Percentiles rank a stretch among this genome's conserved stretches.
These are phyloP conservation scores for Zaprionus bogoriensis DNA, from an alignment of 2,888 invertebrate genomes.

Conservation along the genomic window DNA sequence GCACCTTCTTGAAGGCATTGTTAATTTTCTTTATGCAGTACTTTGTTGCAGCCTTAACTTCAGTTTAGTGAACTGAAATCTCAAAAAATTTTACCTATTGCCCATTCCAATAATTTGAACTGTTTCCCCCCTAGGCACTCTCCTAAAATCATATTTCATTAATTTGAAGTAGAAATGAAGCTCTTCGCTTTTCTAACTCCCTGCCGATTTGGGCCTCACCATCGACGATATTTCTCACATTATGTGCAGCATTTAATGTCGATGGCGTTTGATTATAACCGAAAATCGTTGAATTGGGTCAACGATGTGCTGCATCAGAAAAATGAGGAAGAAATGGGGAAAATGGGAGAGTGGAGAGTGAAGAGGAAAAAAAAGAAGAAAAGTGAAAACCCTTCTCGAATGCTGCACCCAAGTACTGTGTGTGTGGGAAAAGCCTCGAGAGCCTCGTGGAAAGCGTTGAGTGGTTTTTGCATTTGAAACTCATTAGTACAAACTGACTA, in stretches of 20 bases:
- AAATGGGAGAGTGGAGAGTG: not conserved
- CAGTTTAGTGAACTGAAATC: too few species aligned
- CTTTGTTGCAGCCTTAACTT: too few species aligned
- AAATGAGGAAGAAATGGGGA: not conserved
- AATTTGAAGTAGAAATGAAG: too few species aligned
- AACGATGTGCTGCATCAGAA: conserved; percentile 56
- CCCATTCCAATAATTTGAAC: too few species aligned
- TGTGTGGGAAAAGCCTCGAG: conserved; percentile 44
- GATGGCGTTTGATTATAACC: conserved; percentile 40
- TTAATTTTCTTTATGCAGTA: too few species aligned
- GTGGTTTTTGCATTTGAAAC: conserved; percentile 66
- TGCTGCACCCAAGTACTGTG: conserved; percentile 61
- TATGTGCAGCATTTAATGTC: conserved; percentile 17
- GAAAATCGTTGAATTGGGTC: conserved; percentile 54
- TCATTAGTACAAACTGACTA: conserved; percentile 57
- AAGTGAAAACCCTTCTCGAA: conserved; percentile 42
- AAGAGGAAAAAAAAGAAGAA: conserved; percentile 1
- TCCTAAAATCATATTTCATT: too few species aligned
- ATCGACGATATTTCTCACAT: not conserved
- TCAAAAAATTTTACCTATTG: too few species aligned
- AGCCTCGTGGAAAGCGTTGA: conserved; percentile 33
- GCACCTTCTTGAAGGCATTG: too few species aligned
- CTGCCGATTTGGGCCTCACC: too few species aligned
- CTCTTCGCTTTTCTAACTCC: not conserved
- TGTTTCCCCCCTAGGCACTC: too few species aligned